phyloP scores from a whole-genome alignment of 2,888 invertebrate species.

The Archaeoteleia sp. region DNA sequence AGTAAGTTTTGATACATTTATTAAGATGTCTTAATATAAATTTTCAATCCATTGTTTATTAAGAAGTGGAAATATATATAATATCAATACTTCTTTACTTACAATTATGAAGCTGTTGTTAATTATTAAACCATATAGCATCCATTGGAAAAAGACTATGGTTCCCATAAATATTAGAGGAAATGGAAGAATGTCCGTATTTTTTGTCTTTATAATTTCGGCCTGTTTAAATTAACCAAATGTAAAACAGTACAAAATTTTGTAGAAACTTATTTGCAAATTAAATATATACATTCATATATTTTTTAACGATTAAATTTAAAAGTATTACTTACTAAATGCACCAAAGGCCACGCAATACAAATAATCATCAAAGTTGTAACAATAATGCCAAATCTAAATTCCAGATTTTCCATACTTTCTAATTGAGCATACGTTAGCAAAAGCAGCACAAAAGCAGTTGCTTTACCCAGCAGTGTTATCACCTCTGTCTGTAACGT shows the following conservation, averaged over 20 bases:
- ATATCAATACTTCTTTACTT: constrained; percentile 70
- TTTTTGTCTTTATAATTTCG: constrained; percentile 86
- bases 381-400: constrained; percentile 82
- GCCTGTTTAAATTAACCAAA: constrained; percentile 75
- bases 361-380: constrained; percentile 81
- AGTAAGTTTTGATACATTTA: constrained; percentile 25
- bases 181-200: constrained; percentile 91
- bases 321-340: constrained; percentile 78
- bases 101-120: constrained; percentile 86
- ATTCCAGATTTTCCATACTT: constrained; percentile 80
- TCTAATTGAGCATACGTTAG: constrained; percentile 82
- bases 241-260: constrained; percentile 23
- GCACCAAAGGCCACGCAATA: constrained; percentile 83
- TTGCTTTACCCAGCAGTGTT: constrained; percentile 75
- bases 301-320: not conserved
- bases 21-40: constrained; percentile 1
- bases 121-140: constrained; percentile 86
- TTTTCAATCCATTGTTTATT: not conserved
- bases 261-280: constrained; percentile 13
- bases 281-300: too few relatives aligned
- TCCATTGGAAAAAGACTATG: constrained; percentile 86
- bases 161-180: constrained; percentile 90
- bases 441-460: constrained; percentile 78
- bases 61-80: not conserved
- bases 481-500: constrained; percentile 57